Evolutionary conservation across 2,888 invertebrate genomes (phyloP).

Genomic region (Entomobrya proxima): DNA sequence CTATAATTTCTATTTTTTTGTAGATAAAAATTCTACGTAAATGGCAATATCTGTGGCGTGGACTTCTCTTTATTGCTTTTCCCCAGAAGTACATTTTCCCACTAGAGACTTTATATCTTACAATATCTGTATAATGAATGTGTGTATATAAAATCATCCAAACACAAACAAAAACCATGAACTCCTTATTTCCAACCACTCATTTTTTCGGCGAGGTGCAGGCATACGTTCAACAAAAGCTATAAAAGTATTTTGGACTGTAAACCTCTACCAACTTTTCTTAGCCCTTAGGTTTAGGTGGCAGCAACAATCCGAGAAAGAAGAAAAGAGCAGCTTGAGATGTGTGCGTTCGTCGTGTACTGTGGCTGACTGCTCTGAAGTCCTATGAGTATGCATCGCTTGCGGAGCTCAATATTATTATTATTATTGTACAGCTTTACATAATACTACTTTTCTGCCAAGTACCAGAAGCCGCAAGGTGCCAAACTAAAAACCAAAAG

Average conservation of each 20-base stretch:
- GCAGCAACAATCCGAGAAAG: no score
- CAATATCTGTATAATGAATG: background rate
- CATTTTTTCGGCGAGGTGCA: no score
- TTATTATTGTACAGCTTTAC: slow-evolving; percentile 5
- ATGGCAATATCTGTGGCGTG: background rate
- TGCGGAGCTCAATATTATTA: background rate
- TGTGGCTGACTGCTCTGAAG: no score
- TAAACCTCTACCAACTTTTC: no score
- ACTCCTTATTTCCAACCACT: no score
- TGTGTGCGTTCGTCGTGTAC: no score
- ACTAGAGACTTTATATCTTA: background rate
- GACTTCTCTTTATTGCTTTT: background rate
- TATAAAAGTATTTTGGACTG: no score
- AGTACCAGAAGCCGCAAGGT: slow-evolving; percentile 61
- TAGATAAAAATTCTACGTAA: background rate
- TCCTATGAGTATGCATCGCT: background rate
- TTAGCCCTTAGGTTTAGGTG: no score
- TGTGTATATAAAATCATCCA: no score
- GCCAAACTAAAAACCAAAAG: slow-evolving; percentile 46
- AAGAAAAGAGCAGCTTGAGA: no score
- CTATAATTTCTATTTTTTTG: background rate
- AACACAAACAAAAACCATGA: no score
- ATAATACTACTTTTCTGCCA: background rate
- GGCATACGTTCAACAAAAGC: no score
- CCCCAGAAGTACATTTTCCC: background rate